Percentiles rank a stretch among this genome's conserved stretches.
Conservation (phyloP, 2,797 vertebrate species). For the Cercopithecus hamlyni region DNA sequence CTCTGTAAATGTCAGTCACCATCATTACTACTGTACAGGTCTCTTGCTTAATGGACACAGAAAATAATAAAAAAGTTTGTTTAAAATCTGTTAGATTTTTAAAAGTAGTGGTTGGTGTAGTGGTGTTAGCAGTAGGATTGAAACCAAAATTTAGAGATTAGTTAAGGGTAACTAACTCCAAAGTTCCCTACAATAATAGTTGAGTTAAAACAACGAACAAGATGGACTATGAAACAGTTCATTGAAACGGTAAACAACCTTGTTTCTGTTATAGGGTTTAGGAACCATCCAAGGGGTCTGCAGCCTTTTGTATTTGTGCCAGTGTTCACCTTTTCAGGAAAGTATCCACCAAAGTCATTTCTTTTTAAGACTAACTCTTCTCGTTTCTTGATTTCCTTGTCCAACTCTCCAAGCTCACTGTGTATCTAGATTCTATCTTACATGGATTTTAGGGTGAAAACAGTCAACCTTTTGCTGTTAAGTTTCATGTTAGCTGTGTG, state of each 20-base stretch:
- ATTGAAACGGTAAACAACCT: not conserved
- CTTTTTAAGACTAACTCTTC: not conserved
- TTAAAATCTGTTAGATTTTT: not conserved
- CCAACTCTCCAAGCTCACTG: not conserved
- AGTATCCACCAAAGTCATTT: not conserved
- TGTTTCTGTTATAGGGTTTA: not conserved
- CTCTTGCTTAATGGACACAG: not conserved
- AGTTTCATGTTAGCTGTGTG: no score
- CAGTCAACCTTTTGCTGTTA: no score
- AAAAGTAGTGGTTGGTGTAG: not conserved
- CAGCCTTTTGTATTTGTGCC: not conserved
- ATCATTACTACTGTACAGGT: not conserved
- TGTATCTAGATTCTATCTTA: not conserved
- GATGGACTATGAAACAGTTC: not conserved
- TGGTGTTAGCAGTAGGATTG: not conserved
- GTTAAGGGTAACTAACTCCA: not conserved
- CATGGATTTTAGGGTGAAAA: no score
- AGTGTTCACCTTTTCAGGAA: not conserved
- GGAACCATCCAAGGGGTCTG: not conserved
- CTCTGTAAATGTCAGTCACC: not conserved
- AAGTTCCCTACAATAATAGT: not conserved
- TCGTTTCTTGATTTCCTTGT: not conserved
- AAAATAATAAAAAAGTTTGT: no score
- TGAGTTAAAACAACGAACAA: not conserved
- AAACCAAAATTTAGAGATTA: not conserved